Percentiles rank a stretch among this genome's conserved stretches.
phyloP scores from a whole-genome alignment of 2,797 vertebrate genomes.

The Nyctibius grandis region DNA sequence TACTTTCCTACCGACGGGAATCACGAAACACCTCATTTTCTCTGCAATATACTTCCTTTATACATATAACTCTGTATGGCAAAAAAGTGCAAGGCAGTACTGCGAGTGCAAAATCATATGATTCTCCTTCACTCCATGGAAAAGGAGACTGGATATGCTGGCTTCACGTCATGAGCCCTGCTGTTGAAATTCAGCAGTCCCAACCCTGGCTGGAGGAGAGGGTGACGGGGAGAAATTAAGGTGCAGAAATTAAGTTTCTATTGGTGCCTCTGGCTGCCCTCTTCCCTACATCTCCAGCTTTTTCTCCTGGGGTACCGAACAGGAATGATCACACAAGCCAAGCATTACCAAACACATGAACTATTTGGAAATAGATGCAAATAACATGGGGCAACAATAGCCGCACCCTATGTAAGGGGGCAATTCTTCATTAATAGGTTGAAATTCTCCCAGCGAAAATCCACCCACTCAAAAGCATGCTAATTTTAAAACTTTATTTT shows the following conservation, averaged over 20 bases:
- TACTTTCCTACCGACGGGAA: not conserved
- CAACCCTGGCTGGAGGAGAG: not conserved
- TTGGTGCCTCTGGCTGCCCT: not conserved
- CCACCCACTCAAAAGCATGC: not conserved
- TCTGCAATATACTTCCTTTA: not conserved
- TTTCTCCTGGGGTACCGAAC: not conserved
- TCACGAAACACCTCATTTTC: not conserved
- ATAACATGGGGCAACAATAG: not conserved
- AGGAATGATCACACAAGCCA: not conserved
- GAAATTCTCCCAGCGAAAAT: not conserved
- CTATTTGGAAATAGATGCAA: conserved; percentile 19
- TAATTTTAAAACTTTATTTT: not conserved
- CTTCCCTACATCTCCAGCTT: not conserved
- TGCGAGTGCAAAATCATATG: not conserved
- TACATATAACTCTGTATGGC: fast-evolving
- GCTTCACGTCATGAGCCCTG: not conserved
- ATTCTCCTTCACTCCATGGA: not conserved
- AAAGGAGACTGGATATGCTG: not conserved
- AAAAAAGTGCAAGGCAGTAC: not conserved
- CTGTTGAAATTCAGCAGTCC: not conserved
- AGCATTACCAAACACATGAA: not conserved
- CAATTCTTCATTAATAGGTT: not conserved
- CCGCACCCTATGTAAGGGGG: not conserved
- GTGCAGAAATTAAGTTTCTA: not conserved
- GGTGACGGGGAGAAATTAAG: not conserved